Percentiles rank a stretch among this genome's conserved stretches.
phyloP scores from a whole-genome alignment of 2,888 invertebrate species.

The Drosophila prostipennis region DNA sequence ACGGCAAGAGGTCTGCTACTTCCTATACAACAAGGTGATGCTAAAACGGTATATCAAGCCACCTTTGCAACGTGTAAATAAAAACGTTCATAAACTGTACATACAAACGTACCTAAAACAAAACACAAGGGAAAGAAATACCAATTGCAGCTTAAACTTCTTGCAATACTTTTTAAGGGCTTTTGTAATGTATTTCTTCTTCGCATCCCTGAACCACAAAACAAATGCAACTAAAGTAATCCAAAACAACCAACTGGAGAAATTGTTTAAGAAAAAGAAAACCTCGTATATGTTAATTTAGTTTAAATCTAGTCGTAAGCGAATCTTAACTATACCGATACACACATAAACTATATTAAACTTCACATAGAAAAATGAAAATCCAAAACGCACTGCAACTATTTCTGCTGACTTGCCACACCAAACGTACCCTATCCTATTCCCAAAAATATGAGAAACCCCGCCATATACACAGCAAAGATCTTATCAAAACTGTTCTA shows the following conservation, averaged over 20 bases:
- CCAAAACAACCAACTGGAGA: slow-evolving; percentile 34
- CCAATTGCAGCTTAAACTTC: slow-evolving; percentile 27
- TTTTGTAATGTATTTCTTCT: slow-evolving; percentile 53
- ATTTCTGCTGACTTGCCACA: slow-evolving; percentile 76
- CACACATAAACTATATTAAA: slow-evolving; percentile 49
- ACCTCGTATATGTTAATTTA: slow-evolving; percentile 73
- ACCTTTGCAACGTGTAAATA: slow-evolving; percentile 30
- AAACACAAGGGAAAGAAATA: slow-evolving; percentile 21
- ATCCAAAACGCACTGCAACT: slow-evolving; percentile 57
- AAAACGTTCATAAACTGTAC: slow-evolving; percentile 28
- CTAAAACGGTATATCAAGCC: slow-evolving; percentile 21
- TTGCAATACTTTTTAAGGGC: slow-evolving; percentile 30
- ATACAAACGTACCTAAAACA: slow-evolving; percentile 42
- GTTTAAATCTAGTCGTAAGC: slow-evolving; percentile 67
- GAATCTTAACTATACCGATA: slow-evolving; percentile 63
- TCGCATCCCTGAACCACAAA: slow-evolving; percentile 20
- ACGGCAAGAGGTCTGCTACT: slow-evolving; percentile 23
- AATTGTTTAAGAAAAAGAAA: slow-evolving; percentile 47
- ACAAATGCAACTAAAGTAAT: slow-evolving; percentile 25
- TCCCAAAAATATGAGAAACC: slow-evolving; percentile 19
- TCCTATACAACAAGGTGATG: slow-evolving; percentile 31
- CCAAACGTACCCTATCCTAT: slow-evolving; percentile 6
- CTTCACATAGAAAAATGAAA: slow-evolving; percentile 52
- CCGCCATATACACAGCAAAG: slow-evolving; percentile 44
- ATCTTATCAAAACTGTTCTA: slow-evolving; percentile 71